phyloP scores from a whole-genome alignment of 2,797 vertebrate species.

The Spinus pinus region DNA sequence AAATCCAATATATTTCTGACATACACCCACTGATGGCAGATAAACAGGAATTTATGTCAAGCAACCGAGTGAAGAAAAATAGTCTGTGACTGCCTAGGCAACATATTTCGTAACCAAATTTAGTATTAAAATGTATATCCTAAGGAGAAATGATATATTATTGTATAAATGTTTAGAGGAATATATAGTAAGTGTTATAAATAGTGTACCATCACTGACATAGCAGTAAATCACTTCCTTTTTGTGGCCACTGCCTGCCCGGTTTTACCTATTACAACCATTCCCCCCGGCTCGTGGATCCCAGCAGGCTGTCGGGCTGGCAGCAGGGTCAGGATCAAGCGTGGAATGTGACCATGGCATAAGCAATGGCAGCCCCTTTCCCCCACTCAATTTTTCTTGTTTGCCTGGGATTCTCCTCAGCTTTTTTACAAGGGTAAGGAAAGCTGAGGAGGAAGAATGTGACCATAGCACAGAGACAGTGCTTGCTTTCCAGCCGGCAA shows the following conservation, averaged over 20 bases:
- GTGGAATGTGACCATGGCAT: background rate
- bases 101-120: slow-evolving; percentile 54
- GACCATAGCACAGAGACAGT: background rate
- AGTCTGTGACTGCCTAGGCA: slow-evolving; percentile 4
- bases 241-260: background rate
- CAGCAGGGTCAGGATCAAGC: background rate
- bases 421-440: background rate
- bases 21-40: background rate
- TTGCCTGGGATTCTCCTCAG: background rate
- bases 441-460: background rate
- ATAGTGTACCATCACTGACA: slow-evolving; percentile 22
- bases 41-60: slow-evolving; percentile 59
- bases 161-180: slow-evolving; percentile 43
- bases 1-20: slow-evolving; percentile 19
- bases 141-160: slow-evolving; percentile 30
- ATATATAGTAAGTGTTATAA: slow-evolving; percentile 42
- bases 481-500: background rate
- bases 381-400: background rate
- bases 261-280: slow-evolving; percentile 10
- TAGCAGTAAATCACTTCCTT: slow-evolving; percentile 51
- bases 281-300: background rate
- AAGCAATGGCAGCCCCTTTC: background rate
- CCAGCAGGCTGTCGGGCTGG: background rate
- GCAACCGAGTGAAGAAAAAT: slow-evolving; percentile 9
- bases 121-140: slow-evolving; percentile 53